Evolutionary conservation across 2,888 invertebrate species (phyloP).

Genomic region (Ceriagrion tenellum): DNA sequence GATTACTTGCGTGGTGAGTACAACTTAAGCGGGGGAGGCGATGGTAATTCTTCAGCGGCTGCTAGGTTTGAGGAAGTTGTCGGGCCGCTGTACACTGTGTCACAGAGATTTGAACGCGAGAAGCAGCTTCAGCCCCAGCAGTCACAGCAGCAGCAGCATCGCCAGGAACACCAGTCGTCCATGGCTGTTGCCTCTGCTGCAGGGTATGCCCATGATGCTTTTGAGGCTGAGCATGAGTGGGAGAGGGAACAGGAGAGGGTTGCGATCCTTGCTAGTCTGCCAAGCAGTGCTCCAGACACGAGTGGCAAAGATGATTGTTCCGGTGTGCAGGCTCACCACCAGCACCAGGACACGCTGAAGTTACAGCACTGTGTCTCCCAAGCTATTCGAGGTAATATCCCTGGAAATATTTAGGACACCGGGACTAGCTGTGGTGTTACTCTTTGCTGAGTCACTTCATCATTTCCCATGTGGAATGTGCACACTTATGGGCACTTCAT

Average conservation of each 20-base stretch:
- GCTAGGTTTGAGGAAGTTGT: slow-evolving; percentile 79
- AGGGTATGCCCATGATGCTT: neutral
- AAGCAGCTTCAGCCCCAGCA: slow-evolving; percentile 63
- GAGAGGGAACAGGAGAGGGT: slow-evolving; percentile 60
- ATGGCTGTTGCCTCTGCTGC: slow-evolving; percentile 49
- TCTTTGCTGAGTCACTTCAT: too few species aligned
- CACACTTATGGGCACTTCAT: too few species aligned
- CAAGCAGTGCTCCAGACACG: slow-evolving; percentile 51
- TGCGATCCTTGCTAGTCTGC: slow-evolving; percentile 56
- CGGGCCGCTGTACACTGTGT: slow-evolving; percentile 82
- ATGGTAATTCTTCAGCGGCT: neutral
- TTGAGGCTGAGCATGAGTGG: slow-evolving; percentile 62
- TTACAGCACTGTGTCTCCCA: slow-evolving; percentile 54
- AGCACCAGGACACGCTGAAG: slow-evolving; percentile 39
- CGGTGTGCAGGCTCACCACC: slow-evolving; percentile 24
- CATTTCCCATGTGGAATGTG: too few species aligned
- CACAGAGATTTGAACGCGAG: slow-evolving; percentile 78
- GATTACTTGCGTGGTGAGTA: slow-evolving; percentile 72
- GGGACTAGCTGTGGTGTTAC: too few species aligned
- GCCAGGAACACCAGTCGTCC: slow-evolving; percentile 38
- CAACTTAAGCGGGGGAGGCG: slow-evolving; percentile 76
- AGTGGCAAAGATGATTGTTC: slow-evolving; percentile 38
- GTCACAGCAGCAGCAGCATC: slow-evolving; percentile 55
- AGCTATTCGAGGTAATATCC: slow-evolving; percentile 31
- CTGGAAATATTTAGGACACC: too few species aligned